Percentiles rank a stretch among this genome's conserved stretches.
Evolutionary conservation across 2,888 invertebrate genomes (phyloP).

Genomic region (Aleiodes alternator): DNA sequence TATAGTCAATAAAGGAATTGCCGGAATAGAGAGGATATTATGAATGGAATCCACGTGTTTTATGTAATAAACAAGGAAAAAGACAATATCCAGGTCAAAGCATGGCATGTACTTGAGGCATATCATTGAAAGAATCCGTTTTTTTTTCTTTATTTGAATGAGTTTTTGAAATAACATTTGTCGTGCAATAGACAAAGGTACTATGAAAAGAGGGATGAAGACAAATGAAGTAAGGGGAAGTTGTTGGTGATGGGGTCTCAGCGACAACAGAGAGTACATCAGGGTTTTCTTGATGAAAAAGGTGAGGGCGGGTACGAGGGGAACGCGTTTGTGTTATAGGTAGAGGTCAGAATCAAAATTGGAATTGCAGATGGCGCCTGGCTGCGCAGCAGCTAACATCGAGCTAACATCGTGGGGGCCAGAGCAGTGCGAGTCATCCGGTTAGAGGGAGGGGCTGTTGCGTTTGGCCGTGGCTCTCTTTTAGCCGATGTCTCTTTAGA

Average conservation of each 20-base stretch:
- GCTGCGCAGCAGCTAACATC: constrained; percentile 58
- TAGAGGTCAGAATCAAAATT: constrained; percentile 63
- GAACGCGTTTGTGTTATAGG: constrained; percentile 41
- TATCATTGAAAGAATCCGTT: no score
- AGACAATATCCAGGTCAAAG: no score
- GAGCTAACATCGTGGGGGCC: constrained; percentile 55
- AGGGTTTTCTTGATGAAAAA: background rate
- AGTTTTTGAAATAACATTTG: no score
- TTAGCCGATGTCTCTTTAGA: background rate
- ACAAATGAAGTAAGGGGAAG: constrained; percentile 57
- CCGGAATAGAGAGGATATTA: no score
- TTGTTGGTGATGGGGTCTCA: constrained; percentile 50
- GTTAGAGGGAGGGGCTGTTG: constrained; percentile 58
- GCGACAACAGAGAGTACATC: constrained; percentile 37
- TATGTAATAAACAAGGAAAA: no score
- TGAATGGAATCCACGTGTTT: no score
- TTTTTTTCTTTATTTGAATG: no score
- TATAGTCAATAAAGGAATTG: no score
- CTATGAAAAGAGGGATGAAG: constrained; percentile 48
- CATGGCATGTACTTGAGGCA: no score
- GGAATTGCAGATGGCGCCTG: constrained; percentile 71
- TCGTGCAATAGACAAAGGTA: no score
- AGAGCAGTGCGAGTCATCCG: constrained; percentile 61
- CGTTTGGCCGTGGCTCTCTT: constrained; percentile 41
- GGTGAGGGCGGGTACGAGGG: constrained; percentile 15